A percentile compares a stretch with the other conserved stretches of the same genome.
phyloP scores from a whole-genome alignment of 37 sponge, comb jelly and placozoan species.

The Trichoplax adhaerens region DNA sequence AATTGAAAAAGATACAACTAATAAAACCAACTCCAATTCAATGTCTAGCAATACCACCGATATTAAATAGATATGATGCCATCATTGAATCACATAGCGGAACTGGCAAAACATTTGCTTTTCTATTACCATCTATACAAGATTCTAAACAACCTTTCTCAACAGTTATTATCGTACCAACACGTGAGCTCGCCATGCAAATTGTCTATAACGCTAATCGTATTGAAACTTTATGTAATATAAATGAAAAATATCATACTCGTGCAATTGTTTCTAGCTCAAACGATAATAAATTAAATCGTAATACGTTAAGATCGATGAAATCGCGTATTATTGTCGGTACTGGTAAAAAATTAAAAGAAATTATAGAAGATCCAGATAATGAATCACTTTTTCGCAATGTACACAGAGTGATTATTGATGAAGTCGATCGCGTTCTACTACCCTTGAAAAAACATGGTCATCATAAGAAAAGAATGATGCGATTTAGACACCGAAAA shows the following conservation, averaged over 20 bases:
- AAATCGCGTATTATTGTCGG: constrained; percentile 23
- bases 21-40: constrained; percentile 25
- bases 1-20: no score
- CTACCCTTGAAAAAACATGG: constrained; percentile 2
- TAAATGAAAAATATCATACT: no score
- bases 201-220: constrained; percentile 10
- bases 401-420: constrained; percentile 28
- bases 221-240: not conserved
- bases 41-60: constrained; percentile 13
- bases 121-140: constrained; percentile 46
- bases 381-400: not conserved
- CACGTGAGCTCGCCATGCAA: constrained; percentile 37
- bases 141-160: constrained; percentile 15
- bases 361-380: constrained; percentile 1
- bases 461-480: constrained; percentile 1
- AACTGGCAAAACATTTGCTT: constrained; percentile 36
- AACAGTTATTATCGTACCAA: constrained; percentile 30
- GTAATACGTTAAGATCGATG: no score
- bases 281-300: no score
- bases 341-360: constrained; percentile 30
- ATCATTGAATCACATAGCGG: constrained; percentile 49
- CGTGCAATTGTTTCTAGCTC: no score
- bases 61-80: constrained; percentile 3
- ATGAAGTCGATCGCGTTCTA: constrained; percentile 40
- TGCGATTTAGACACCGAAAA: constrained; percentile 19